Conservation (phyloP, 53 echinoderm and acorn worm species). For the Mesocentrotus franciscanus region DNA sequence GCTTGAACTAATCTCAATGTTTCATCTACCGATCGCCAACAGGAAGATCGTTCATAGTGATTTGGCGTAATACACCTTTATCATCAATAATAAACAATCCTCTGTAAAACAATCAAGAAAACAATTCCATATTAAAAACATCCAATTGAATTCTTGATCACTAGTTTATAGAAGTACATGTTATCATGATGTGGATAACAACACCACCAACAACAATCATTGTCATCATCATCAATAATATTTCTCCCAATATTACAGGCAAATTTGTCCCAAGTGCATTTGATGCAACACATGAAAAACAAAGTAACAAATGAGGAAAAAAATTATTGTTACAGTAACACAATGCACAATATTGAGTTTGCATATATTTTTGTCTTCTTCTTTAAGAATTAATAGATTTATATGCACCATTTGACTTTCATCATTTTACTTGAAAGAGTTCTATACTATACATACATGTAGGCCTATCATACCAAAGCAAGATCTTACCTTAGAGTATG, state of each 20-base stretch:
- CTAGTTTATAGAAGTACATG: background rate
- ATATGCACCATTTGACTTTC: too few relatives aligned
- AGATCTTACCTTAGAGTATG: slow-evolving; percentile 89
- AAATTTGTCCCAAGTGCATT: too few relatives aligned
- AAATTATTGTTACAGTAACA: too few relatives aligned
- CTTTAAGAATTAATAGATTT: too few relatives aligned
- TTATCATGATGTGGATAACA: too few relatives aligned
- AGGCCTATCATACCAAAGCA: background rate
- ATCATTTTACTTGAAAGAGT: too few relatives aligned
- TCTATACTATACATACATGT: too few relatives aligned
- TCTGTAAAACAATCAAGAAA: slow-evolving; percentile 67
- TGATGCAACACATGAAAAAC: too few relatives aligned
- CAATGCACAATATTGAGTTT: too few relatives aligned
- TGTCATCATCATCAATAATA: background rate
- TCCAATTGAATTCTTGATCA: background rate
- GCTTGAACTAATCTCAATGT: slow-evolving; percentile 93
- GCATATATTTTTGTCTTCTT: too few relatives aligned
- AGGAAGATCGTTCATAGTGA: slow-evolving; percentile 98
- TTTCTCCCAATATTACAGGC: background rate
- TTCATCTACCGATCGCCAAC: slow-evolving; percentile 85
- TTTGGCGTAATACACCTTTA: slow-evolving; percentile 89
- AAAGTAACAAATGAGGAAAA: too few relatives aligned
- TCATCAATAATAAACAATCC: slow-evolving; percentile 97
- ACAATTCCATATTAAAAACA: background rate
- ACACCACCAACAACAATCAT: background rate